Evolutionary conservation across 2,797 vertebrate species (phyloP), one percentile per base, ranked within the genome.

Genomic region (Masticophis lateralis): DNA sequence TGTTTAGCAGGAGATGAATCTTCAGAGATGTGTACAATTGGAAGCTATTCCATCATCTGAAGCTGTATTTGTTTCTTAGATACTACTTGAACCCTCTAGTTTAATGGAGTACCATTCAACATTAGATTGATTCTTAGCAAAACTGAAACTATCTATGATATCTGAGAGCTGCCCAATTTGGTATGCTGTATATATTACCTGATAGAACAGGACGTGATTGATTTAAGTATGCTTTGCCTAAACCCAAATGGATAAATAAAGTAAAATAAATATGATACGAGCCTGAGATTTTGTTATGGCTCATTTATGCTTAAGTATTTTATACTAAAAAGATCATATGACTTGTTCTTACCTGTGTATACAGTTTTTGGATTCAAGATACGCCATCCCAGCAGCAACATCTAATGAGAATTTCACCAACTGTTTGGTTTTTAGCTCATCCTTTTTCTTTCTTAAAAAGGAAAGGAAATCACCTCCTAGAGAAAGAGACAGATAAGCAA

Each of bases 401-500:
- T 99, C 99, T 90, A 99, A 97, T 18, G 99, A 98, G 97, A 99
- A 99, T 90, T 98, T 99, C 87, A 99, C 97, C 60, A 99, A 96
- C 95, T 99, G 99, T 95, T 99, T 99, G 0, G 97, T 98, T 97
- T 99, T 99, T 91, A 99, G 94, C 79, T 99, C 99, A 88, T 99
- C 99, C 94, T 99, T 99, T 96, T 98, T 99, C 98, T 99, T 99
- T 96, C 99, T 98, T 96, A 99, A 97, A 94, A 98, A 99, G 0
- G 99, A 98, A 94, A 99, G 97, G 96, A 99, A 99, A 98, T 99
- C 99, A 91, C 99, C 99, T 93, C 99, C 99, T 99, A 96, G 89
- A 96, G 91, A 96, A 97, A 96, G 11, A 95, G 92, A 97, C 1
- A 96, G 90, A 95, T 18, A 28, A 91, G 95, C 87, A 97, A 87